Conservation (phyloP, 2,888 invertebrate genomes). For the Heliconius aoede region DNA sequence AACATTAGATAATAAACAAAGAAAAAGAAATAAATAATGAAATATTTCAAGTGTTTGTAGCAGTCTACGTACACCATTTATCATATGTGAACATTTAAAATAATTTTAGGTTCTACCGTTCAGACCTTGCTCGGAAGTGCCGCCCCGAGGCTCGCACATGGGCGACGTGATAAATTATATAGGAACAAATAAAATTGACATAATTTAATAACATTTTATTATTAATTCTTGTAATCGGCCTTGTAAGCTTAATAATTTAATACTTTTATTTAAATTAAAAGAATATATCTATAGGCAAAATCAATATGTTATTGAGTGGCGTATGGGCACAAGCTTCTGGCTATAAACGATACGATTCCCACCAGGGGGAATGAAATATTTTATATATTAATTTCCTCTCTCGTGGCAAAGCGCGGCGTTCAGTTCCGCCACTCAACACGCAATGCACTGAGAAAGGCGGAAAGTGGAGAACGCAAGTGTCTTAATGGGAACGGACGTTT, state of each 20-base stretch:
- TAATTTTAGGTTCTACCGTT: conserved; percentile 19
- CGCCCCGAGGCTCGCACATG: conserved; percentile 32
- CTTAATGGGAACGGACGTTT: not conserved
- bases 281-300: too few species aligned
- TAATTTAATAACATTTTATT: not conserved
- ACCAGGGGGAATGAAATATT: not conserved
- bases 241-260: not conserved
- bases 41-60: not conserved
- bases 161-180: conserved; percentile 32
- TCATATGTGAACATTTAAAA: conserved; percentile 25
- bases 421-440: not conserved
- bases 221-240: conserved; percentile 2
- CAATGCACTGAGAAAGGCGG: not conserved
- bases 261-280: too few species aligned
- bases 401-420: not conserved
- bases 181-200: conserved; percentile 17
- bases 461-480: not conserved
- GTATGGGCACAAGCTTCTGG: too few species aligned
- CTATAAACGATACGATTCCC: not conserved
- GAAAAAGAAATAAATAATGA: not conserved
- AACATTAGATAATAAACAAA: not conserved
- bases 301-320: too few species aligned
- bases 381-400: not conserved
- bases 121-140: conserved; percentile 30
- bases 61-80: conserved; percentile 2